Evolutionary conservation across 2,797 vertebrate species (phyloP).

Genomic region (Poecilia wingei): DNA sequence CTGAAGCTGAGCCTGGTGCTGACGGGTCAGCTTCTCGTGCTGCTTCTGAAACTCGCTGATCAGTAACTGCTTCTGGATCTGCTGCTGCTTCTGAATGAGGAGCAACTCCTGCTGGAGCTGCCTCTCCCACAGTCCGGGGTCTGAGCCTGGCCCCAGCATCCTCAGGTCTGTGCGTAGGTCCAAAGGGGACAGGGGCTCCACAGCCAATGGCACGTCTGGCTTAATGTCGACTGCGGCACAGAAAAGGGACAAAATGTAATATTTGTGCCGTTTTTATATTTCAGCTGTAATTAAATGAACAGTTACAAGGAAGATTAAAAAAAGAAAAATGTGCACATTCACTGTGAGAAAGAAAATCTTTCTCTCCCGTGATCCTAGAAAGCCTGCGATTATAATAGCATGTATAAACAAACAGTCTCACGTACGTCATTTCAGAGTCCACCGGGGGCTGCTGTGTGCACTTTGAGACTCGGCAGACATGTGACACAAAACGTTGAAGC

Average conservation of each 20-base stretch:
- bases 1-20: slow-evolving; percentile 98
- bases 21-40: slow-evolving; percentile 96
- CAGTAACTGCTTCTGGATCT: slow-evolving; percentile 97
- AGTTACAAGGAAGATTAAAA: background rate
- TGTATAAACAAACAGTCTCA: slow-evolving; percentile 73
- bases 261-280: background rate
- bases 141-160: slow-evolving; percentile 92
- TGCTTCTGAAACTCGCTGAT: slow-evolving; percentile 99
- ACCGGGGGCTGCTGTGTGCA: slow-evolving; percentile 49
- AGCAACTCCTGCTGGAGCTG: slow-evolving; percentile 97
- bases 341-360: slow-evolving; percentile 15
- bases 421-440: slow-evolving; percentile 50
- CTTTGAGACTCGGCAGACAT: slow-evolving; percentile 46
- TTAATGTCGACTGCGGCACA: slow-evolving; percentile 89
- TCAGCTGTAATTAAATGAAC: slow-evolving; percentile 7
- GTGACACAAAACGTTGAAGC: slow-evolving; percentile 57
- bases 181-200: slow-evolving; percentile 90
- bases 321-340: slow-evolving; percentile 9
- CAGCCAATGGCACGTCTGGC: slow-evolving; percentile 85
- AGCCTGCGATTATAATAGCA: slow-evolving; percentile 69
- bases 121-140: slow-evolving; percentile 91
- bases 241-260: slow-evolving; percentile 16
- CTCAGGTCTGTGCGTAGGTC: slow-evolving; percentile 95
- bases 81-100: slow-evolving; percentile 98
- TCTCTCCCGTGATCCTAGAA: slow-evolving; percentile 50